Evolutionary conservation across 1,140 invertebrate species (phyloP).

Genomic region (Ips nitidus): DNA sequence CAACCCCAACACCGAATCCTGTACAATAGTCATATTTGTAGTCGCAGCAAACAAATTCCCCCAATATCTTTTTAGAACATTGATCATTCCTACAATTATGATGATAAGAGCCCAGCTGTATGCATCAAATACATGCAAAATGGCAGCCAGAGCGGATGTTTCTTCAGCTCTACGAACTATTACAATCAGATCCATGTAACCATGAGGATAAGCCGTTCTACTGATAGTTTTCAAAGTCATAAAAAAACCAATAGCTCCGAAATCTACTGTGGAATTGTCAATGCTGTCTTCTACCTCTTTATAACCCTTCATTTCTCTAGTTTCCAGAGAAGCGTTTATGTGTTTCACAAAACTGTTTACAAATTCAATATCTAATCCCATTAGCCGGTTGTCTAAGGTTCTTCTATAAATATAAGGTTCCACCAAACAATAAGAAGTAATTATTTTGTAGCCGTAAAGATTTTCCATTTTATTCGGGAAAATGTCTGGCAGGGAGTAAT

Average conservation of each 20-base stretch:
- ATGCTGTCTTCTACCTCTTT: neutral
- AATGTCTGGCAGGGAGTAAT: no score
- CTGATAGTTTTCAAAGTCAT: neutral
- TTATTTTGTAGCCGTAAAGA: conserved; percentile 3
- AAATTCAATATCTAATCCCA: conserved; percentile 7
- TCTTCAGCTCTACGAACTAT: neutral
- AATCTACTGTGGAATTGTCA: neutral
- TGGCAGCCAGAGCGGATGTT: neutral
- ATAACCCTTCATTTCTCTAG: neutral
- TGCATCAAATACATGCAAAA: conserved; percentile 8
- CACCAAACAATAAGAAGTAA: neutral
- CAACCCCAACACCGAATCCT: neutral
- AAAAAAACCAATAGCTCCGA: neutral
- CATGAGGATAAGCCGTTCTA: conserved; percentile 3
- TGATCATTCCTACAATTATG: no score
- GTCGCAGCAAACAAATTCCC: no score
- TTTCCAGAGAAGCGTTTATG: conserved; percentile 5
- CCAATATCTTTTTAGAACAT: no score
- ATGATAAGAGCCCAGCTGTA: neutral
- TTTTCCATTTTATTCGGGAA: conserved; percentile 3
- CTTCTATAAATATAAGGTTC: neutral
- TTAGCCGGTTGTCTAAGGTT: neutral
- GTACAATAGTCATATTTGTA: no score
- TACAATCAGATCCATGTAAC: neutral
- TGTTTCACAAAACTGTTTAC: neutral